phyloP scores from a whole-genome alignment of 2,113 vertebrate genomes.

The Saccopteryx bilineata region DNA sequence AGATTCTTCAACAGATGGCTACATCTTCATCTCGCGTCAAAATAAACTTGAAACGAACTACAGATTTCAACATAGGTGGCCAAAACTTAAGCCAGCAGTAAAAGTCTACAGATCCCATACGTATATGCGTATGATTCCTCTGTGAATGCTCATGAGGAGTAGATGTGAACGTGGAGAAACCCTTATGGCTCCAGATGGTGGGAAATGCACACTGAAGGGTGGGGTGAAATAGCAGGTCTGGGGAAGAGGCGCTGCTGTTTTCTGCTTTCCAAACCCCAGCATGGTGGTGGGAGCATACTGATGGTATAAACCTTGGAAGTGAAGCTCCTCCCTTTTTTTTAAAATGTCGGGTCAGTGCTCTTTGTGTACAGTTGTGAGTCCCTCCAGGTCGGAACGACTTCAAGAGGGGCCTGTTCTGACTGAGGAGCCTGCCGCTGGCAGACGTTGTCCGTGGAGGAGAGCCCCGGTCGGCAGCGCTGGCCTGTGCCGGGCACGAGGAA shows the following conservation, averaged over 20 bases:
- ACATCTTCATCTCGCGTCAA: background rate
- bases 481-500: background rate
- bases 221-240: background rate
- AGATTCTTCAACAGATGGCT: background rate
- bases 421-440: background rate
- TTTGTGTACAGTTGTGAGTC: background rate
- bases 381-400: background rate
- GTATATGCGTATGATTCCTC: background rate
- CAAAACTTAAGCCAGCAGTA: background rate
- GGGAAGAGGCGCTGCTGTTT: background rate
- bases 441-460: background rate
- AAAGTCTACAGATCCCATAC: background rate
- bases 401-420: background rate
- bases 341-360: background rate
- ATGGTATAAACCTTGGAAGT: background rate
- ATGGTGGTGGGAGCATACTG: background rate
- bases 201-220: background rate
- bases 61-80: background rate
- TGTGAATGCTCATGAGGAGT: background rate
- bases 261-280: background rate
- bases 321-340: background rate
- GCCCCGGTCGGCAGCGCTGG: accelerated
- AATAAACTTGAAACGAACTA: background rate
- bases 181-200: background rate
- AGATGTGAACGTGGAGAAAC: background rate